A percentile compares a stretch with the other conserved stretches of the same genome.
Conservation (phyloP, 2,888 invertebrate genomes). For the Ophioninae sp. region DNA sequence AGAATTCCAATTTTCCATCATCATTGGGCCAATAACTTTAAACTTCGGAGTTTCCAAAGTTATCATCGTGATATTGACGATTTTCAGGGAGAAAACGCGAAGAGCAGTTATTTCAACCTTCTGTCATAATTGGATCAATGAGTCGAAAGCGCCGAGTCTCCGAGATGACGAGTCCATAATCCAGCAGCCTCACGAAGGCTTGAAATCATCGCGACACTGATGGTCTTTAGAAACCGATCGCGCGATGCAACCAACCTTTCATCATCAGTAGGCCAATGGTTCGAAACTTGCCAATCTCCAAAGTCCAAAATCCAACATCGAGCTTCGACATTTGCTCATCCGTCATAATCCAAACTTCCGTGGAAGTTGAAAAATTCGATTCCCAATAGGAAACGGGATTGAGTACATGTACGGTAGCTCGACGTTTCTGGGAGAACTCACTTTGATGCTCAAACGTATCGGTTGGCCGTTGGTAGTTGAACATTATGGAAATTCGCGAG, state of each 20-base stretch:
- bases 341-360: slow-evolving; percentile 33
- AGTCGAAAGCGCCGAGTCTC: too few relatives aligned
- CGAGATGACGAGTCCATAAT: too few relatives aligned
- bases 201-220: too few relatives aligned
- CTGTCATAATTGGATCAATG: too few relatives aligned
- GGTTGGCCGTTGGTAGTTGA: not conserved
- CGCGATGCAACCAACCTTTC: not conserved
- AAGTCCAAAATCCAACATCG: not conserved
- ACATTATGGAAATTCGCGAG: not conserved
- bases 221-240: too few relatives aligned
- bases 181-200: too few relatives aligned
- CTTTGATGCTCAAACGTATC: not conserved
- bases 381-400: not conserved
- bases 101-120: too few relatives aligned
- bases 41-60: too few relatives aligned
- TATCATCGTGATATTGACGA: too few relatives aligned
- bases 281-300: not conserved
- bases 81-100: too few relatives aligned
- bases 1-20: not conserved
- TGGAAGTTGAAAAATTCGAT: not conserved
- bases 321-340: slow-evolving; percentile 4
- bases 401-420: slow-evolving; percentile 9
- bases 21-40: too few relatives aligned
- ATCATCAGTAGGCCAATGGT: not conserved
- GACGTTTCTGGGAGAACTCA: not conserved